Evolutionary conservation across 2,888 invertebrate genomes (phyloP), one percentile per base, ranked within the genome.

Genomic region (Eutolmus rufibarbis): DNA sequence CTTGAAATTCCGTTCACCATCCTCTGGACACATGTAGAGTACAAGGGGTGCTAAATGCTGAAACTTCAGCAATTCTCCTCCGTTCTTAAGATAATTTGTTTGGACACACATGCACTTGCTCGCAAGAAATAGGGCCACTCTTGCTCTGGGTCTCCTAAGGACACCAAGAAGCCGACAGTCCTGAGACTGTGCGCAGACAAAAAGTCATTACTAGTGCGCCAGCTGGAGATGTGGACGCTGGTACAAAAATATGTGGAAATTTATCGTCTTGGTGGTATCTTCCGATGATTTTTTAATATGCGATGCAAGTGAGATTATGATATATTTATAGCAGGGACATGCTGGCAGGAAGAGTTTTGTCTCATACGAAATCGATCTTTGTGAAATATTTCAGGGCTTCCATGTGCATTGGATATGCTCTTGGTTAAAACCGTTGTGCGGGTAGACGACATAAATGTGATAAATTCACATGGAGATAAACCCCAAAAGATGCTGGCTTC

Each of bases 231-330:
- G 31, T 51, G 79, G 16, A 16, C 16, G 51, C 4, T 79, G 31
- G 51, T 79, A 40, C 79, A 51, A 34, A 23, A 51, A 51, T 34
- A 34, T 51, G 40, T 46, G 46, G 56, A 28, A 79, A 51, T 28
- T 79, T 79, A 79, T 51, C 51, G 40, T 23, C 79, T 46, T 5
- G 46, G 12, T 46, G n/a, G 28, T 51, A 12, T 51, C 79, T 79
- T 31, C 51, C 46, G 51, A 79, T n/a, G 23, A 56, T 46, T 79
- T 79, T 79, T 79, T 79, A 79, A 79, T 79, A 79, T 46, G 51
- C 79, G 51, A 79, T 79, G 51, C 19, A 79, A 43, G 51, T 51
- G 31, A 79, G 46, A 46, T 79, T 79, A 46, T 79, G 79, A 51
- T 23, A 76, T 37, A 79, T 51, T 79, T 51, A 79, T 40, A n/a